Conservation (phyloP, 2,113 vertebrate species). For the Tor tambroides region DNA sequence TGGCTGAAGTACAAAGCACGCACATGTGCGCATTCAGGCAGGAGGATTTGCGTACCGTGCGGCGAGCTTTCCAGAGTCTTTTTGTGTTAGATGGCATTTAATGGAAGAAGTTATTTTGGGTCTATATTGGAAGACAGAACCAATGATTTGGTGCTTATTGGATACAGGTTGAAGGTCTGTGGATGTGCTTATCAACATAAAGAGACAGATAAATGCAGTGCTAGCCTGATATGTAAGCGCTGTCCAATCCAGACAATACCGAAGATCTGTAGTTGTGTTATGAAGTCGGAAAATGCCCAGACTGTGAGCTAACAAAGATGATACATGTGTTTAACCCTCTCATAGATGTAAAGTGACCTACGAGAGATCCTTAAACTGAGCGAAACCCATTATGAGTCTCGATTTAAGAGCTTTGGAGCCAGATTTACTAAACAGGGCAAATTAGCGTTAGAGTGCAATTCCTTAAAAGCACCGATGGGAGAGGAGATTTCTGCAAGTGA, state of each 20-base stretch:
- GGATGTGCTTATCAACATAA: not conserved
- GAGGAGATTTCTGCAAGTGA: too few species aligned
- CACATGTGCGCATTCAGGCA: slow-evolving; percentile 54
- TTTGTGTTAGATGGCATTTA: not conserved
- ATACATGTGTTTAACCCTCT: not conserved
- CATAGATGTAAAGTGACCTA: not conserved
- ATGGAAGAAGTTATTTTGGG: not conserved
- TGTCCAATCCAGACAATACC: not conserved
- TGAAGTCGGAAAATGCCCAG: not conserved
- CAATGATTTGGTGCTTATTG: not conserved
- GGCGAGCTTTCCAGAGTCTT: not conserved
- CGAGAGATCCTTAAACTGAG: not conserved
- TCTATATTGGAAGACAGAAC: slow-evolving; percentile 13
- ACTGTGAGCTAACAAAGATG: slow-evolving; percentile 2
- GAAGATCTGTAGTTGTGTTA: not conserved
- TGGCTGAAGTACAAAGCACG: slow-evolving; percentile 73
- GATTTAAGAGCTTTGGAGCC: not conserved
- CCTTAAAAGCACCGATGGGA: too few species aligned
- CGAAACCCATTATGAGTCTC: not conserved
- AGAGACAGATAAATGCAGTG: not conserved
- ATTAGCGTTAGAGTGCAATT: too few species aligned
- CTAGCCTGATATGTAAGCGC: not conserved
- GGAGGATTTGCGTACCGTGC: not conserved
- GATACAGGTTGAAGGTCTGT: not conserved
- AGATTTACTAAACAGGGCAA: too few species aligned